Percentiles rank a stretch among this genome's conserved stretches.
phyloP scores from a whole-genome alignment of 2,797 vertebrate species.

The Molossus molossus region DNA sequence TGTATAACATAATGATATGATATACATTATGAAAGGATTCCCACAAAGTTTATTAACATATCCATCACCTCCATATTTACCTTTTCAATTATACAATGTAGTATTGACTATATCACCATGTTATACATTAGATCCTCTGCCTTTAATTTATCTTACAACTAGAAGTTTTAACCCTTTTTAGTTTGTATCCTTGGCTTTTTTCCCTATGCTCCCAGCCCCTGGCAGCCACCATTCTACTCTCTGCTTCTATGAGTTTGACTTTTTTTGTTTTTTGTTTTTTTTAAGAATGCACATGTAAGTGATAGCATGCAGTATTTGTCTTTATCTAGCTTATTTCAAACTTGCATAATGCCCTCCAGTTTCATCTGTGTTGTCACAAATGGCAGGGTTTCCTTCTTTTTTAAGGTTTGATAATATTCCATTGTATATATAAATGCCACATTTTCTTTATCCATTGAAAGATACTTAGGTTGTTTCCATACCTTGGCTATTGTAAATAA shows the following conservation, averaged over 20 bases:
- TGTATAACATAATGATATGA: background rate
- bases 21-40: background rate
- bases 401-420: background rate
- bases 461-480: background rate
- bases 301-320: background rate
- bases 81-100: background rate
- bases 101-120: background rate
- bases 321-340: background rate
- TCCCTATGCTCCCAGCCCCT: background rate
- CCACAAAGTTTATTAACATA: background rate
- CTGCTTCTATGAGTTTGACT: background rate
- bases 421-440: background rate
- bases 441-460: background rate
- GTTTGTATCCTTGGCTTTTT: background rate
- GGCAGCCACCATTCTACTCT: background rate
- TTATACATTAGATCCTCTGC: background rate
- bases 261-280: background rate
- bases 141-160: background rate
- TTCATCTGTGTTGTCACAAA: background rate
- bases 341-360: background rate
- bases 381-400: background rate
- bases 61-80: background rate
- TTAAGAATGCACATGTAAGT: background rate
- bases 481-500: background rate
- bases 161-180: conserved; percentile 5